phyloP scores from a whole-genome alignment of 2,888 invertebrate genomes.

The Anthrax anthrax region DNA sequence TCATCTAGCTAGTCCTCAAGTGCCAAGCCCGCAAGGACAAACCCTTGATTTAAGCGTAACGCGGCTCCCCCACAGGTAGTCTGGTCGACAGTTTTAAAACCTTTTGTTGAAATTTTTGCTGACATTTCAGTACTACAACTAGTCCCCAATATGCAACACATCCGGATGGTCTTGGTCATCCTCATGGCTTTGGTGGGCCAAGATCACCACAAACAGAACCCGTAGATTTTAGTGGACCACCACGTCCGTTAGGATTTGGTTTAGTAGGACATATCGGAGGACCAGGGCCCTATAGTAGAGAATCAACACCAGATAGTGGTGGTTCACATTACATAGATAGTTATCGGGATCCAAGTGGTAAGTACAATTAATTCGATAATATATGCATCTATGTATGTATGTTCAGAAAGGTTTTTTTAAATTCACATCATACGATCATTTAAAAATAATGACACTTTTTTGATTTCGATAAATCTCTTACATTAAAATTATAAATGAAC shows the following conservation, averaged over 20 bases:
- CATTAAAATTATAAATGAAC: no score
- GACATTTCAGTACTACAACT: slow-evolving; percentile 36
- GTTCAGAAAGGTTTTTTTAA: no score
- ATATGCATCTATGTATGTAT: no score
- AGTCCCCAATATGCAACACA: slow-evolving; percentile 44
- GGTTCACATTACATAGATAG: slow-evolving; percentile 81
- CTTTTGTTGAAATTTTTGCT: slow-evolving; percentile 9
- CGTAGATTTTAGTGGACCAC: slow-evolving; percentile 54
- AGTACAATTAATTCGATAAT: no score
- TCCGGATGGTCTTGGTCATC: slow-evolving; percentile 34
- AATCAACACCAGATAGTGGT: slow-evolving; percentile 79
- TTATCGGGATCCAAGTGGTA: slow-evolving; percentile 74
- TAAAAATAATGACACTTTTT: no score
- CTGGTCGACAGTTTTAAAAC: background rate
- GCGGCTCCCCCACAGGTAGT: slow-evolving; percentile 70
- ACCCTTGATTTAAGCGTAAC: slow-evolving; percentile 80
- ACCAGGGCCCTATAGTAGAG: slow-evolving; percentile 59
- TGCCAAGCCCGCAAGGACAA: slow-evolving; percentile 82
- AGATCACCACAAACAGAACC: slow-evolving; percentile 54
- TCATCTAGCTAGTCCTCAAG: slow-evolving; percentile 74
- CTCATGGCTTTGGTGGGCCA: slow-evolving; percentile 42
- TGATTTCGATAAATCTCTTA: background rate
- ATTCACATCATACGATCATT: no score
- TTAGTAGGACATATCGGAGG: slow-evolving; percentile 43
- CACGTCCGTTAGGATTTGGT: slow-evolving; percentile 46